Evolutionary conservation across 2,888 invertebrate genomes (phyloP).

Genomic region (Agrotis puta): DNA sequence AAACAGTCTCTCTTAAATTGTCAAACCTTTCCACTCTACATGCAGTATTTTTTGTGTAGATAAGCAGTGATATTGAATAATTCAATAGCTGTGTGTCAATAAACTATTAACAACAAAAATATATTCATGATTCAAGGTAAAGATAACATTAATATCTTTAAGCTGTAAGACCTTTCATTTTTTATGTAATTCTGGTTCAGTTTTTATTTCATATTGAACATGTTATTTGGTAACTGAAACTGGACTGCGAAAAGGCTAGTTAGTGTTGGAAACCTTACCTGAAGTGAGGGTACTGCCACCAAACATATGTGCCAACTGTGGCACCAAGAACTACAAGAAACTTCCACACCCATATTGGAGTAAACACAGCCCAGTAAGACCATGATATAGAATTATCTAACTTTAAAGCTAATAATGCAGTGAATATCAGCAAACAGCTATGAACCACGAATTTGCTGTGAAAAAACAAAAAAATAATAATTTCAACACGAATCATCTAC

Average conservation of each 20-base stretch:
- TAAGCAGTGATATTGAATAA: slow-evolving; percentile 31
- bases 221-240: neutral
- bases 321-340: slow-evolving; percentile 97
- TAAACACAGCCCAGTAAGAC: slow-evolving; percentile 99
- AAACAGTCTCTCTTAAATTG: neutral
- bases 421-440: slow-evolving; percentile 97
- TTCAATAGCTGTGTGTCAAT: neutral
- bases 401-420: slow-evolving; percentile 96
- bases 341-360: slow-evolving; percentile 99
- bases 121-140: slow-evolving; percentile 39
- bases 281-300: slow-evolving; percentile 99
- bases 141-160: slow-evolving; percentile 1
- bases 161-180: slow-evolving; percentile 26
- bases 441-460: slow-evolving; percentile 99
- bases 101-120: slow-evolving; percentile 1
- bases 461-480: slow-evolving; percentile 84
- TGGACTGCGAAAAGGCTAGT: neutral
- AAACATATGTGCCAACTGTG: slow-evolving; percentile 97
- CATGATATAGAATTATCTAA: slow-evolving; percentile 97
- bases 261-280: slow-evolving; percentile 89
- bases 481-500: slow-evolving; percentile 35
- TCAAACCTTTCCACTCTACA: neutral
- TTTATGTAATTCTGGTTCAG: slow-evolving; percentile 14
- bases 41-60: neutral
- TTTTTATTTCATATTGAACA: neutral